Evolutionary conservation across 2,888 invertebrate genomes (phyloP).

Genomic region (Platerodrilus igneus): DNA sequence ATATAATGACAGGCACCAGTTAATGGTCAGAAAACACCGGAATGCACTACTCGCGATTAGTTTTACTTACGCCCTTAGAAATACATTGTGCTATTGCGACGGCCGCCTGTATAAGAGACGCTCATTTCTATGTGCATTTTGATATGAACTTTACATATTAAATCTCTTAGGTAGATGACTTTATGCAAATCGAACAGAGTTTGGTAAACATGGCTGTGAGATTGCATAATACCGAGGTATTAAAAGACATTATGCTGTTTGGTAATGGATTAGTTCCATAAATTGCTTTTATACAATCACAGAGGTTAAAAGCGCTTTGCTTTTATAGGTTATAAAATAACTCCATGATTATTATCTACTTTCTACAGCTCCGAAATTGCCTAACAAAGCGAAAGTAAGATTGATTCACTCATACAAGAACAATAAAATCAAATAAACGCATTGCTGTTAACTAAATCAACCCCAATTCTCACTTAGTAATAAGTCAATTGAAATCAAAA

Average conservation of each 20-base stretch:
- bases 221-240: conserved; percentile 16
- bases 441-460: conserved; percentile 27
- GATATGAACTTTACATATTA: conserved; percentile 31
- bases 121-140: conserved; percentile 46
- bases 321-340: too few relatives aligned
- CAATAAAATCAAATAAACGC: conserved; percentile 15
- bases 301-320: too few relatives aligned
- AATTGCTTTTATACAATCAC: too few relatives aligned
- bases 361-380: too few relatives aligned
- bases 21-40: conserved; percentile 21
- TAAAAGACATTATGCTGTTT: conserved; percentile 17
- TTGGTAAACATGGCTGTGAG: conserved; percentile 19
- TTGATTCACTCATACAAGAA: too few relatives aligned
- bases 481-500: conserved; percentile 38
- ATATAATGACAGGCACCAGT: too few relatives aligned
- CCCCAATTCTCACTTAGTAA: conserved; percentile 33
- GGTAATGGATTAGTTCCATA: conserved; percentile 22
- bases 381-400: too few relatives aligned
- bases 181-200: conserved; percentile 21
- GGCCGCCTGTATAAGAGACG: conserved; percentile 28
- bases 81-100: conserved; percentile 34
- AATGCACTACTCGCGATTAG: conserved; percentile 43
- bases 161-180: conserved; percentile 22
- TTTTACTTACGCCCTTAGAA: conserved; percentile 29
- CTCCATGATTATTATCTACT: too few relatives aligned